Conservation (phyloP, 1,140 invertebrate genomes). For the Atopsyche davidsoni region DNA sequence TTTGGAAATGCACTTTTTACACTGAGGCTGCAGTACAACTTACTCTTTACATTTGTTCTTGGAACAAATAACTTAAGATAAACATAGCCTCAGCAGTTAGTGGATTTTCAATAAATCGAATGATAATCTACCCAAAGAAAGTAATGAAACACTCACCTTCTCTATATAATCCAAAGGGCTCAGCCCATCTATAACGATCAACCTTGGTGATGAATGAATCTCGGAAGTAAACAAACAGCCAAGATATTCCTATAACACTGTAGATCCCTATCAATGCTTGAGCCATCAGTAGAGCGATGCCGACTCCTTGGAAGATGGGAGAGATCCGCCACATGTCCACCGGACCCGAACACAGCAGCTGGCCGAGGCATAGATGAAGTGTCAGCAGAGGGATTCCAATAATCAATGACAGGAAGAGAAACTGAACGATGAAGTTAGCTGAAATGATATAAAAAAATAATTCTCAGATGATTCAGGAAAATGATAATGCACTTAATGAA, state of each 20-base stretch:
- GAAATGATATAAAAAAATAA: constrained; percentile 37
- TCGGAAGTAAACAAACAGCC: constrained; percentile 83
- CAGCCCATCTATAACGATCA: constrained; percentile 76
- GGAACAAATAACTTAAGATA: no score
- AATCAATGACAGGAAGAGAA: constrained; percentile 73
- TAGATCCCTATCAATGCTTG: constrained; percentile 81
- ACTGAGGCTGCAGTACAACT: no score
- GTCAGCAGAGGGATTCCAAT: constrained; percentile 83
- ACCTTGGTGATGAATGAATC: constrained; percentile 81
- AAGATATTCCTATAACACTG: constrained; percentile 78
- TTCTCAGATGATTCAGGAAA: not conserved
- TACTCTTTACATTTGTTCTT: no score
- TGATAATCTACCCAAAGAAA: no score
- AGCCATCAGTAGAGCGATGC: constrained; percentile 70
- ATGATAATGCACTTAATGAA: constrained; percentile 58
- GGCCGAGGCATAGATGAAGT: constrained; percentile 77
- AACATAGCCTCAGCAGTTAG: no score
- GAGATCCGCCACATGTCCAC: constrained; percentile 92
- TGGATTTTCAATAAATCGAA: no score
- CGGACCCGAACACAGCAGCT: constrained; percentile 75
- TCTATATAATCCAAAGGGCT: constrained; percentile 60
- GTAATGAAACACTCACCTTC: constrained; percentile 52
- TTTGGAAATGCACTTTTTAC: no score
- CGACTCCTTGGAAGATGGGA: constrained; percentile 83
- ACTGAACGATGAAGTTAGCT: constrained; percentile 86